Evolutionary conservation across 1,140 invertebrate species (phyloP).

Genomic region (Tribolium madens): DNA sequence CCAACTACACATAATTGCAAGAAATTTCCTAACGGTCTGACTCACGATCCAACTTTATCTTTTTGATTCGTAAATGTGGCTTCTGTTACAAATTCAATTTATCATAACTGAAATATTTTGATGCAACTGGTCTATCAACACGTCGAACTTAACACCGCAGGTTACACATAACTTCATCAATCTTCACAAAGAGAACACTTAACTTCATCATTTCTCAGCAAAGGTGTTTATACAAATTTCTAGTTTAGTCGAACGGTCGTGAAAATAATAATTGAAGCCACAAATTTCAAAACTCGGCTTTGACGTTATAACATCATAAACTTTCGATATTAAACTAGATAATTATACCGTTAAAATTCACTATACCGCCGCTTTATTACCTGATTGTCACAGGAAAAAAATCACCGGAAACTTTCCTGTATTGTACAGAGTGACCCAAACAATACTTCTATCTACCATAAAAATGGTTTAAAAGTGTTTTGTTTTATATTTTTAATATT

Average conservation of each 20-base stretch:
- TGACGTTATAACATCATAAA: constrained; percentile 27
- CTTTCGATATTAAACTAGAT: constrained; percentile 20
- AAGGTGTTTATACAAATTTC: constrained; percentile 24
- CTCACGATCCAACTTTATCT: not conserved
- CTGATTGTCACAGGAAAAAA: not conserved
- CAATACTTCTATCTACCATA: no score
- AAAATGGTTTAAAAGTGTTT: no score
- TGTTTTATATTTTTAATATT: no score
- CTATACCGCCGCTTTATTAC: constrained; percentile 7
- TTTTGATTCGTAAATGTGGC: not conserved
- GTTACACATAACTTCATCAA: constrained; percentile 8
- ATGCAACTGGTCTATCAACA: not conserved
- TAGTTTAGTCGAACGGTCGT: constrained; percentile 19
- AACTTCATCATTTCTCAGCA: constrained; percentile 2
- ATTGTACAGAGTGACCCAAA: no score
- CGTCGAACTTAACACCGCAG: not conserved
- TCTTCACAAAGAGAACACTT: constrained; percentile 20
- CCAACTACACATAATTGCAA: constrained; percentile 24
- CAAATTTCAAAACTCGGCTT: constrained; percentile 14
- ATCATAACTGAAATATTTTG: not conserved
- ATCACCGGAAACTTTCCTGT: not conserved
- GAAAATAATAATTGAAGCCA: constrained; percentile 26
- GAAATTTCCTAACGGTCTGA: constrained; percentile 3
- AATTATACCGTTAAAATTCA: constrained; percentile 28
- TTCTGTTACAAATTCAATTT: not conserved